A percentile compares a stretch with the other conserved stretches of the same genome.
Conservation (phyloP, 1,140 invertebrate genomes). For the Eriocheir sinensis region DNA sequence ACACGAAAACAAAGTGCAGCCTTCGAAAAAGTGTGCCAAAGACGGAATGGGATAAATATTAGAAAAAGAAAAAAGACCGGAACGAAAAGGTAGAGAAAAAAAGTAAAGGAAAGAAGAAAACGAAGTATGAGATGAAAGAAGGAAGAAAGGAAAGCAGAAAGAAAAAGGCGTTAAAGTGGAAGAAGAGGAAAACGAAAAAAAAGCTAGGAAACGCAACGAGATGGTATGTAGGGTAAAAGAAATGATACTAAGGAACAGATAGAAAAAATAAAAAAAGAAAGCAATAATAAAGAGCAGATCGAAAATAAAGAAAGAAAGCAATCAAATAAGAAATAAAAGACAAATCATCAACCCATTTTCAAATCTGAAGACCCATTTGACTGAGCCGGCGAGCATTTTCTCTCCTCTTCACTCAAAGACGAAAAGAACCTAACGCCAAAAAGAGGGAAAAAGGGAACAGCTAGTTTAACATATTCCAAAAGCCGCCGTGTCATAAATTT, state of each 20-base stretch:
- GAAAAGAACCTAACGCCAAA: not conserved
- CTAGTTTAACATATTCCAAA: conserved; percentile 26
- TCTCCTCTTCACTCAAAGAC: not conserved
- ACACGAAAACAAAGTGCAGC: too few species aligned
- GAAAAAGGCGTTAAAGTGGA: not conserved
- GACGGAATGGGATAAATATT: too few species aligned
- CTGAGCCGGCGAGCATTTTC: not conserved
- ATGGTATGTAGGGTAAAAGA: not conserved
- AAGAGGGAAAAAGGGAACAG: not conserved
- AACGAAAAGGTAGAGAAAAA: not conserved
- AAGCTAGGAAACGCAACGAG: not conserved
- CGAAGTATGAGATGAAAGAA: not conserved
- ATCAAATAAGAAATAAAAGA: too few species aligned
- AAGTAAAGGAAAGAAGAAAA: not conserved
- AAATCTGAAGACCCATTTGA: not conserved
- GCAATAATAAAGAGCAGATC: too few species aligned
- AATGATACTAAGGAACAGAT: not conserved
- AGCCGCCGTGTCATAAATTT: not conserved
- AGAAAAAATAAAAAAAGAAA: too few species aligned
- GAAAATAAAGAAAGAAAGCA: too few species aligned
- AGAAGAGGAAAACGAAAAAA: not conserved
- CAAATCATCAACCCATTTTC: too few species aligned
- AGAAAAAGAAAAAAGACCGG: too few species aligned
- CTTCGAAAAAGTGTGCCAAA: too few species aligned
- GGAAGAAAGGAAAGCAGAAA: not conserved